These are phyloP conservation scores for Heliconius aoede DNA, from an alignment of 2,888 invertebrate genomes.

Conservation along the genomic window DNA sequence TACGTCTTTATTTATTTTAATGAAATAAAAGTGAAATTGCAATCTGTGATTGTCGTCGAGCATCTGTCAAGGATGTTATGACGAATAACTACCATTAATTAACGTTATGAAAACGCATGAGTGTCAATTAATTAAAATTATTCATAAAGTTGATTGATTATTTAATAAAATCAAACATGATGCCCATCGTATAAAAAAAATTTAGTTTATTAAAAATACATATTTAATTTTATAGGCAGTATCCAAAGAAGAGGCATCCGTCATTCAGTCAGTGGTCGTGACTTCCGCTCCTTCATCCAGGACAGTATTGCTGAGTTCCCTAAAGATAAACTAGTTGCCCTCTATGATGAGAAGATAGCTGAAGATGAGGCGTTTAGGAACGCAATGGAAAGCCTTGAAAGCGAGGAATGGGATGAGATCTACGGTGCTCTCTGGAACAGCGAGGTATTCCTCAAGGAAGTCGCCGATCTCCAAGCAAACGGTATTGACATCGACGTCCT, in stretches of 20 bases:
- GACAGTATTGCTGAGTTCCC: conserved; percentile 50
- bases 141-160: no score
- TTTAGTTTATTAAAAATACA: not conserved
- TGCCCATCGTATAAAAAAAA: no score
- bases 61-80: not conserved
- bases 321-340: conserved; percentile 58
- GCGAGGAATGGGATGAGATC: conserved; percentile 63
- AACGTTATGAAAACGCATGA: no score
- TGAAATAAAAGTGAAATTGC: not conserved
- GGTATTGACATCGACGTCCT: conserved; percentile 56
- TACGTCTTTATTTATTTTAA: not conserved
- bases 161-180: no score
- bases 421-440: conserved; percentile 63
- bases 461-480: conserved; percentile 57
- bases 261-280: conserved; percentile 45
- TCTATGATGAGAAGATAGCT: conserved; percentile 65
- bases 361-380: conserved; percentile 64
- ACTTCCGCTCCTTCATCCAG: conserved; percentile 47
- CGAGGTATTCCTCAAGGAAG: conserved; percentile 62
- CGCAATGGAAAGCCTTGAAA: conserved; percentile 64
- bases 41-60: not conserved
- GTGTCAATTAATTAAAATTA: no score
- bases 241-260: conserved; percentile 40
- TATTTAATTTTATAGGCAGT: conserved; percentile 21
- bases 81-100: not conserved